Evolutionary conservation across 2,113 vertebrate genomes (phyloP).

Genomic region (Craseonycteris thonglongyai): DNA sequence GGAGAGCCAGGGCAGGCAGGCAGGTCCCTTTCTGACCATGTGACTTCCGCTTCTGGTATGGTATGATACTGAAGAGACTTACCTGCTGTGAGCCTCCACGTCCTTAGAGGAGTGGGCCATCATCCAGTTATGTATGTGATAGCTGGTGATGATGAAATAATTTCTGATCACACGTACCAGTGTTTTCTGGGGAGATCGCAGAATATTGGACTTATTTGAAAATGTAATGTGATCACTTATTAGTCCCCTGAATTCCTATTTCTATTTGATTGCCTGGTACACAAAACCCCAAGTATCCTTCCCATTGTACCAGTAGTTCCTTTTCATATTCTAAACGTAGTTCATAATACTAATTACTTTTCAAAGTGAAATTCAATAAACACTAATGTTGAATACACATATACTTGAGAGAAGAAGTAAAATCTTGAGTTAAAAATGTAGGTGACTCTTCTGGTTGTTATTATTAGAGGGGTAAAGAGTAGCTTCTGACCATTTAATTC

Average conservation of each 20-base stretch:
- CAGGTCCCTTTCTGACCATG: not conserved
- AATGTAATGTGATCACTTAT: not conserved
- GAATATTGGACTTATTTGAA: not conserved
- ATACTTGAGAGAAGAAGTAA: not conserved
- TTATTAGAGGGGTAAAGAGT: constrained; percentile 40
- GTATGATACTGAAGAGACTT: too few relatives aligned
- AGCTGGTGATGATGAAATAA: not conserved
- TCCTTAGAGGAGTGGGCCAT: not conserved
- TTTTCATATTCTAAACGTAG: not conserved
- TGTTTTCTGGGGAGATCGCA: not conserved
- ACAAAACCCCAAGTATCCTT: not conserved
- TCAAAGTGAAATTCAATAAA: not conserved
- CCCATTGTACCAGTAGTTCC: not conserved
- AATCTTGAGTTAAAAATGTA: not conserved
- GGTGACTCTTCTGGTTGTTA: constrained; percentile 10
- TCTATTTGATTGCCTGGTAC: not conserved
- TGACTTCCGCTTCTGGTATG: not conserved
- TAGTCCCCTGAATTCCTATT: not conserved
- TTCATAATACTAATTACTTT: not conserved
- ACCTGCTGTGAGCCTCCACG: not conserved
- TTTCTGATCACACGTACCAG: not conserved
- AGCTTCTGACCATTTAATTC: constrained; percentile 49
- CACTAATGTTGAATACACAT: not conserved
- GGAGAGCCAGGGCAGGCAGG: rapidly evolving
- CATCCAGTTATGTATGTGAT: not conserved